phyloP scores from a whole-genome alignment of 1,140 invertebrate genomes.

The Aphelenchoides fujianensis region DNA sequence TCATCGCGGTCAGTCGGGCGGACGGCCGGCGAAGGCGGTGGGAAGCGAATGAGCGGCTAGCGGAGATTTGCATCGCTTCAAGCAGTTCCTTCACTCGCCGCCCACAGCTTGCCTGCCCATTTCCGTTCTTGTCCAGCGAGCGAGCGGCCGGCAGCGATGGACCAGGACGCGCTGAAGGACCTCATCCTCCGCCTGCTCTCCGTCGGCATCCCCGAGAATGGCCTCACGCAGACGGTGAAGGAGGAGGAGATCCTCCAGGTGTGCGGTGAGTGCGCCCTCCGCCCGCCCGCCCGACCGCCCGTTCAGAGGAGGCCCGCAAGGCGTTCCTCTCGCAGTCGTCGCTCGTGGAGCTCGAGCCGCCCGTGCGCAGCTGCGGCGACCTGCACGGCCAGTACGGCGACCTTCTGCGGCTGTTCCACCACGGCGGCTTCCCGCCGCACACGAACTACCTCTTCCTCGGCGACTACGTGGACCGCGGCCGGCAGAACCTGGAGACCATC shows the following conservation, averaged over 20 bases:
- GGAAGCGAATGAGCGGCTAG: no score
- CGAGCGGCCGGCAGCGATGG: no score
- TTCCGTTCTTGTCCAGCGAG: no score
- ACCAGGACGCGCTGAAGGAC: no score
- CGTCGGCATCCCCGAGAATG: background rate
- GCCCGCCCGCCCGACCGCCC: background rate
- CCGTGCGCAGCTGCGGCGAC: constrained; percentile 2
- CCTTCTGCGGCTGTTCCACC: constrained; percentile 92
- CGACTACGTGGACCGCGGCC: constrained; percentile 83
- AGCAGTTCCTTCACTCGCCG: no score
- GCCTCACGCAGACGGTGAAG: background rate
- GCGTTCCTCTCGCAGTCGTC: constrained; percentile 3
- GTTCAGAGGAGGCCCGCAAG: background rate
- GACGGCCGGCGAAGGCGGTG: no score
- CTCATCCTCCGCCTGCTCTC: background rate
- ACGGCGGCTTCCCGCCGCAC: constrained; percentile 97
- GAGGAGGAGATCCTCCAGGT: background rate
- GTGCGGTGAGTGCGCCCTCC: background rate
- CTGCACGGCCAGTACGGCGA: constrained; percentile 75
- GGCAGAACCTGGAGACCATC: constrained; percentile 71
- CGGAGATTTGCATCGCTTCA: no score
- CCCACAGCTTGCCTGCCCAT: no score
- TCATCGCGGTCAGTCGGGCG: no score
- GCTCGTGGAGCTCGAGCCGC: constrained; percentile 17
- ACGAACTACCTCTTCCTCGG: constrained; percentile 97